Conservation (phyloP, 2,888 invertebrate species). For the Carterocephalus palaemon region DNA sequence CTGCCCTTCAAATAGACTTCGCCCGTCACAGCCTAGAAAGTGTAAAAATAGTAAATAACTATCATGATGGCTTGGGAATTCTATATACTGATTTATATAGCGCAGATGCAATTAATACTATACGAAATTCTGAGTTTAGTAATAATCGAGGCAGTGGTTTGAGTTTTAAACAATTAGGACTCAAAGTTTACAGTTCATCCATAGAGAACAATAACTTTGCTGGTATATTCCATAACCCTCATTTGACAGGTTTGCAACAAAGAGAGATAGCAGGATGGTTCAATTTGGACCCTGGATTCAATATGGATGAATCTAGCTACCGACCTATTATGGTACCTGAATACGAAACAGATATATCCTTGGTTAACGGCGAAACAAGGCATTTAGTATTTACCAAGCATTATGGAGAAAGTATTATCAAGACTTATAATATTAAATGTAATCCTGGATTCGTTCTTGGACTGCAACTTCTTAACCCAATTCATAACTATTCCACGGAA, state of each 20-base stretch:
- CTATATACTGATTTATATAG: constrained; percentile 96
- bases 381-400: constrained; percentile 87
- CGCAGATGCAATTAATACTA: constrained; percentile 87
- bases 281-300: constrained; percentile 82
- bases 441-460: constrained; percentile 92
- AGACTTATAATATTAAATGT: constrained; percentile 82
- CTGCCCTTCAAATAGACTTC: constrained; percentile 93
- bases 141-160: constrained; percentile 93
- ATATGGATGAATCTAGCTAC: constrained; percentile 84
- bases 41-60: constrained; percentile 89
- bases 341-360: constrained; percentile 78
- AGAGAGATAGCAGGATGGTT: constrained; percentile 97
- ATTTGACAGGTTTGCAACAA: constrained; percentile 89
- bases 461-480: constrained; percentile 93
- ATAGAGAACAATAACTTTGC: constrained; percentile 91
- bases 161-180: constrained; percentile 91
- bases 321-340: constrained; percentile 86
- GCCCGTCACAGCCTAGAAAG: constrained; percentile 90
- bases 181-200: constrained; percentile 86
- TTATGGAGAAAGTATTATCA: constrained; percentile 75
- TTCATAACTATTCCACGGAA: constrained; percentile 92
- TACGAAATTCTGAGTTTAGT: constrained; percentile 90
- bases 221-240: constrained; percentile 96
- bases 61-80: constrained; percentile 95
- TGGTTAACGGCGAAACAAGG: constrained; percentile 86